Percentiles rank a stretch among this genome's conserved stretches.
These are phyloP conservation scores for Cryptus armator DNA, from an alignment of 2,888 invertebrate species.

Conservation along the genomic window DNA sequence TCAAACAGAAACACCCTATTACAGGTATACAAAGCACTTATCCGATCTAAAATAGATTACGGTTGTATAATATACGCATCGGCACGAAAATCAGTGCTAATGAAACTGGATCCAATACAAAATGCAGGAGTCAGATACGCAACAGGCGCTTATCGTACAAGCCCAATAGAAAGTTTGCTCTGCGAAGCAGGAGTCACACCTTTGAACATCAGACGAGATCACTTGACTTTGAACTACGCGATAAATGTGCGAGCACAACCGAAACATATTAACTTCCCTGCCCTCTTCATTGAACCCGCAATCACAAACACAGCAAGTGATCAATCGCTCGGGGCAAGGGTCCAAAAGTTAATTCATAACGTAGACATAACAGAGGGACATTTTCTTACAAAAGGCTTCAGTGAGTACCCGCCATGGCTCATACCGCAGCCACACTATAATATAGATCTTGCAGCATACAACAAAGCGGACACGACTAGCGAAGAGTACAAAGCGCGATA, in stretches of 20 bases:
- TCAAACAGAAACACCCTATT: too few species aligned
- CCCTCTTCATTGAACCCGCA: neutral
- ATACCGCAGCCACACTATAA: neutral
- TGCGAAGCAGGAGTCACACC: constrained; percentile 52
- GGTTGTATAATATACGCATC: constrained; percentile 54
- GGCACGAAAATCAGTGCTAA: constrained; percentile 40
- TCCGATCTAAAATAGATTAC: too few species aligned
- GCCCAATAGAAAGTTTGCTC: constrained; percentile 56
- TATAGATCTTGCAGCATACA: neutral
- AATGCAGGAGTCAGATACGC: constrained; percentile 38
- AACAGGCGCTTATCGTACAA: constrained; percentile 63
- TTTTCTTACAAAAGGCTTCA: neutral
- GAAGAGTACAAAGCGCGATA: neutral
- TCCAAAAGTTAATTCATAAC: too few species aligned
- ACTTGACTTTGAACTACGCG: neutral
- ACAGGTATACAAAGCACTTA: too few species aligned
- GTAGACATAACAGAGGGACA: too few species aligned
- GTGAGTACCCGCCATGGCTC: neutral
- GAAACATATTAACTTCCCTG: neutral
- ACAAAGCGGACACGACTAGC: neutral
- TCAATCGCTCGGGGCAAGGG: too few species aligned
- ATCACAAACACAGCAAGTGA: neutral
- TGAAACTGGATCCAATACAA: constrained; percentile 46
- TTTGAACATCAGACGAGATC: too few species aligned
- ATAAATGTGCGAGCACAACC: constrained; percentile 6